Conservation (phyloP, 1,140 invertebrate species). For the Tribolium madens region DNA sequence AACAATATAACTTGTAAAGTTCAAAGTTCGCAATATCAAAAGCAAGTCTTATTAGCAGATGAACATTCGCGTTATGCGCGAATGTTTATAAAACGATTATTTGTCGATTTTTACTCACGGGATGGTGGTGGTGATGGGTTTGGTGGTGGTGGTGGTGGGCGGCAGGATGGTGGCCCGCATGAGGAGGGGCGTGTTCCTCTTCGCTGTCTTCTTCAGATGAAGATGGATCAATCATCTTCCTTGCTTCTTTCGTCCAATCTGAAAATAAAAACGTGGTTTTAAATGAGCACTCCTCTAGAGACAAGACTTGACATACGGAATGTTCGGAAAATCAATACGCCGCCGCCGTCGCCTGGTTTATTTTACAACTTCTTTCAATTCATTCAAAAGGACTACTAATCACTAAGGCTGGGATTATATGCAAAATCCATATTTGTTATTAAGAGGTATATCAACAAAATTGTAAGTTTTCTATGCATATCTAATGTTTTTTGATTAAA, state of each 20-base stretch:
- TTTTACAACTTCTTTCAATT: constrained; percentile 17
- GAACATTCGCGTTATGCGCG: not conserved
- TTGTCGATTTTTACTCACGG: constrained; percentile 47
- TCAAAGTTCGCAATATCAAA: constrained; percentile 12
- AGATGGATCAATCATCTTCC: constrained; percentile 87
- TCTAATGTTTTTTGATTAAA: too few species aligned
- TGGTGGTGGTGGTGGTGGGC: constrained; percentile 62
- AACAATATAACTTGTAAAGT: constrained; percentile 36
- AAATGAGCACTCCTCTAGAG: not conserved
- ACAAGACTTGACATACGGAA: not conserved
- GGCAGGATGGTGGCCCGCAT: constrained; percentile 61
- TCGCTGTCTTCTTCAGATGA: constrained; percentile 90
- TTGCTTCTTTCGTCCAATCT: constrained; percentile 54
- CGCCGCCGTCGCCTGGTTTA: not conserved
- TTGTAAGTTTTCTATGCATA: too few species aligned
- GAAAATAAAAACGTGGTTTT: constrained; percentile 40
- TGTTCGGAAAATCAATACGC: constrained; percentile 14
- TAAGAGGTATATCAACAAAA: too few species aligned
- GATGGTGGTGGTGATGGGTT: constrained; percentile 53
- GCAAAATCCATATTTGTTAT: too few species aligned
- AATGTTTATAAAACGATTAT: constrained; percentile 4
- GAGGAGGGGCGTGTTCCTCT: constrained; percentile 79
- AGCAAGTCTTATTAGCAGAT: not conserved
- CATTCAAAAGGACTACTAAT: not conserved
- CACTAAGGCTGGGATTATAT: too few species aligned